phyloP scores from a whole-genome alignment of 92 coral and sea anemone species.

The Zoanthus gigantus region DNA sequence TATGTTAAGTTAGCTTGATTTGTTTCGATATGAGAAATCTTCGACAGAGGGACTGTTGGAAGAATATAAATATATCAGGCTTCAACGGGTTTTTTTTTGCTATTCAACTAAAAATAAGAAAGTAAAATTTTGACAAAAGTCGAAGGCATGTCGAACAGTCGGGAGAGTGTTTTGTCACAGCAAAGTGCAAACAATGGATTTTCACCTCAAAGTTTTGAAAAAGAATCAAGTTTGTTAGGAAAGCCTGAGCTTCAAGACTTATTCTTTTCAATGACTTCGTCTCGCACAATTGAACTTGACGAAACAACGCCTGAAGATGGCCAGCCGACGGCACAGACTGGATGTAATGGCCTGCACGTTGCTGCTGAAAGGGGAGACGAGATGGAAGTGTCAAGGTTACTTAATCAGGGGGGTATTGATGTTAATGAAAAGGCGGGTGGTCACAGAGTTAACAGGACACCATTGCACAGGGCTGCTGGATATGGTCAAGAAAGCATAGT shows the following conservation, averaged over 20 bases:
- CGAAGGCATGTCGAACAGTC: conserved; percentile 14
- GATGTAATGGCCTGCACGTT: conserved; percentile 67
- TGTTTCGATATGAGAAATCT: not conserved
- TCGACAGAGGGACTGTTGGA: not conserved
- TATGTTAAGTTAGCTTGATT: not conserved
- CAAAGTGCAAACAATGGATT: not conserved
- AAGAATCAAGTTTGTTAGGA: conserved; percentile 30
- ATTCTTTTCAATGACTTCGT: conserved; percentile 1
- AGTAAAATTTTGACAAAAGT: not conserved
- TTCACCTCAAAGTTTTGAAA: conserved; percentile 24
- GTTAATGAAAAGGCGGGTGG: conserved; percentile 85
- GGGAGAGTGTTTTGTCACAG: conserved; percentile 17
- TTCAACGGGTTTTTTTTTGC: not conserved
- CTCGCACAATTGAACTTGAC: conserved; percentile 4
- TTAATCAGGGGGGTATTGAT: conserved; percentile 66
- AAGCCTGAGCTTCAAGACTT: conserved; percentile 28
- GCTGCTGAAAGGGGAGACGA: conserved; percentile 92
- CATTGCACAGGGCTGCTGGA: conserved; percentile 93
- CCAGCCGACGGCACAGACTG: not conserved
- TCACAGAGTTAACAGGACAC: conserved; percentile 89
- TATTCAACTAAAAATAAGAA: not conserved
- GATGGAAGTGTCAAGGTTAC: conserved; percentile 57
- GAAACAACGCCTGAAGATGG: not conserved
- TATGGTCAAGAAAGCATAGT: conserved; percentile 89
- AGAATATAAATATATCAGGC: not conserved